Base-by-base conservation (phyloP, 2,113 vertebrate species). In the Lasiurus borealis region DNA sequence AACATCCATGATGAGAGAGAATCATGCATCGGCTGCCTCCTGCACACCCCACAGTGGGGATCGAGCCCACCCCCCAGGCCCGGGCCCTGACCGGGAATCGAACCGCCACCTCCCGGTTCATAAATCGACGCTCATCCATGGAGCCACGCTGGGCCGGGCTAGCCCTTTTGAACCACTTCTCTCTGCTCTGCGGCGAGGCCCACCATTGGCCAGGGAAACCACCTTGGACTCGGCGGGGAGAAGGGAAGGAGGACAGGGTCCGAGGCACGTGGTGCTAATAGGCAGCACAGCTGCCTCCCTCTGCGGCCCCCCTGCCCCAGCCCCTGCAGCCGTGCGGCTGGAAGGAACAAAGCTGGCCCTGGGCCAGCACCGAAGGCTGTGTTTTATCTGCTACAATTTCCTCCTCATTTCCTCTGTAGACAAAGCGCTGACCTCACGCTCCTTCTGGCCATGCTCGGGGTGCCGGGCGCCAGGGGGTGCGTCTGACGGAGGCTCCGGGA, bases 351-450 rank as follows among this genome's bases (percentile, higher is more conserved):
- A 98, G 95, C 96, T 98, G 98, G 97, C 96, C 31, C 9, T 15
- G 54, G 0, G 98, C 98, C 98, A 98, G 95, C 96, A 96, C 90
- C 92, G 85, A 96, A 98, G 98, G 97, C 98, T 98, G 96, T 95
- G 84, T 97, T 98, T 97, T 98, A 98, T 98, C 98, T 98, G 92
- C 94, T 98, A 98, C 97, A 97, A 97, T 98, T 98, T 98, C 98
- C 98, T 98, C 85, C 98, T 97, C 87, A 98, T 98, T 98, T 98
- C 98, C 98, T 98, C 96, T 96, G 97, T 92, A 97, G 98, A 97
- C 97, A 97, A 96, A 96, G 94, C 97, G 98, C 96, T 98, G 98
- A 98, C 98, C 98, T 98, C 94, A 93, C 85, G 96, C 92, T 96
- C 78, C 1, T 95, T 97, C 92, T 98, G 97, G 96, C 97, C 96